phyloP scores from a whole-genome alignment of 2,113 vertebrate genomes.

The Pedetes capensis region DNA sequence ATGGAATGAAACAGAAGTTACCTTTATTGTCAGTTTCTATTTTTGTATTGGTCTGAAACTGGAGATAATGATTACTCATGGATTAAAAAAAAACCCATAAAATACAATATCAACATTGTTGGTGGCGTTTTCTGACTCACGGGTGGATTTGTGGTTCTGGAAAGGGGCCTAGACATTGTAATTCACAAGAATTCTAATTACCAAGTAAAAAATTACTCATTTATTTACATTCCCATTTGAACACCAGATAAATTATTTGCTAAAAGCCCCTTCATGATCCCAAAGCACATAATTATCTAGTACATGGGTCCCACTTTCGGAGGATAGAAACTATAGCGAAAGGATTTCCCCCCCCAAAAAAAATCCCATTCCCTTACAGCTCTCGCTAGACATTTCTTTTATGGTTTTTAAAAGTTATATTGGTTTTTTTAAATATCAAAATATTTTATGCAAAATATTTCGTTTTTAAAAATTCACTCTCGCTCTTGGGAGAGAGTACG shows the following conservation, averaged over 20 bases:
- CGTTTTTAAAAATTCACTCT: constrained; percentile 76
- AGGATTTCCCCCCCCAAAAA: neutral
- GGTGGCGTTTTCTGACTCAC: constrained; percentile 69
- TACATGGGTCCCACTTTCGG: constrained; percentile 39
- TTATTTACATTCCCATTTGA: constrained; percentile 78
- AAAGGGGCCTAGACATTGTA: constrained; percentile 69
- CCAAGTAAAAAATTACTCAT: constrained; percentile 75
- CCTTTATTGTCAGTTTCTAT: constrained; percentile 73
- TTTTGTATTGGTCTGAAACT: constrained; percentile 74
- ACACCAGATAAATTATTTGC: constrained; percentile 73
- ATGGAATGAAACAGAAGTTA: constrained; percentile 74
- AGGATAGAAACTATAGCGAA: constrained; percentile 50
- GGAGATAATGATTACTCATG: constrained; percentile 65
- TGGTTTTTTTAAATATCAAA: constrained; percentile 80
- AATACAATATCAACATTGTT: constrained; percentile 63
- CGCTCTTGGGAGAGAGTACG: constrained; percentile 69
- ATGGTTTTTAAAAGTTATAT: constrained; percentile 77
- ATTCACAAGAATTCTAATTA: constrained; percentile 78
- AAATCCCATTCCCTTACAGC: constrained; percentile 49
- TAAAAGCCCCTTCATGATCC: constrained; percentile 76
- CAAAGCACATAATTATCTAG: constrained; percentile 67
- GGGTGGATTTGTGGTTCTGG: constrained; percentile 64
- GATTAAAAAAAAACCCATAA: constrained; percentile 65
- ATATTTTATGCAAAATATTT: constrained; percentile 83
- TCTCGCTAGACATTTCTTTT: constrained; percentile 76